phyloP scores from a whole-genome alignment of 2,797 vertebrate genomes.

The Sphenopsis melanotis region DNA sequence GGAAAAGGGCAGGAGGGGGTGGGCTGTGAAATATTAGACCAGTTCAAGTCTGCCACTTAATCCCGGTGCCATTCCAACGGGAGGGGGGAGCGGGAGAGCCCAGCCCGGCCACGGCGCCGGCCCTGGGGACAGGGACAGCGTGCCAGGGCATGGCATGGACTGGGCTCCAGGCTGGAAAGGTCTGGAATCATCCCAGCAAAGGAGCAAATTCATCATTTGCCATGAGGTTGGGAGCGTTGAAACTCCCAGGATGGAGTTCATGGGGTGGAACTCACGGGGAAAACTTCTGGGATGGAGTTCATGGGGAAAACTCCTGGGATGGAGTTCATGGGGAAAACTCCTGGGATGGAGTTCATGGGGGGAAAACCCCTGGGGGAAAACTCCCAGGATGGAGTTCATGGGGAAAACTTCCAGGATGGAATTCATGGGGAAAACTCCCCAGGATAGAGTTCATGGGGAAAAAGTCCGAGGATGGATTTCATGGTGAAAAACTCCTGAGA shows the following conservation, averaged over 20 bases:
- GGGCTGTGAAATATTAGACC: constrained; percentile 46
- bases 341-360: no score
- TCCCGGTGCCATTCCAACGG: constrained; percentile 4
- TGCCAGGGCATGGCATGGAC: not conserved
- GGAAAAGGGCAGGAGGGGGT: constrained; percentile 69
- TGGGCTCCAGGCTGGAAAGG: not conserved
- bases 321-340: not conserved
- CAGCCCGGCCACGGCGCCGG: not conserved
- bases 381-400: no score
- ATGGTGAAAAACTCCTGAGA: rapidly evolving
- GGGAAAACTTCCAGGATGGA: not conserved
- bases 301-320: not conserved
- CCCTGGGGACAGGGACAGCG: not conserved
- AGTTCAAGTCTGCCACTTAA: constrained; percentile 35
- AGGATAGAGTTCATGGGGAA: rapidly evolving
- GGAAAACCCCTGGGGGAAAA: no score
- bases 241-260: not conserved
- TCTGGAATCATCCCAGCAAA: not conserved
- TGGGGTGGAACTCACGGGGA: rapidly evolving
- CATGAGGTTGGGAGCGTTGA: rapidly evolving
- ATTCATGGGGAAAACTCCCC: no score
- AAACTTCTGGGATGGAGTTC: not conserved
- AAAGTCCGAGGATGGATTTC: no score
- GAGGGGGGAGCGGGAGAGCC: not conserved
- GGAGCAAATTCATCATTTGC: not conserved